Percentiles rank a stretch among this genome's conserved stretches.
Conservation (phyloP, 2,888 invertebrate genomes). For the Apotomis turbidana region DNA sequence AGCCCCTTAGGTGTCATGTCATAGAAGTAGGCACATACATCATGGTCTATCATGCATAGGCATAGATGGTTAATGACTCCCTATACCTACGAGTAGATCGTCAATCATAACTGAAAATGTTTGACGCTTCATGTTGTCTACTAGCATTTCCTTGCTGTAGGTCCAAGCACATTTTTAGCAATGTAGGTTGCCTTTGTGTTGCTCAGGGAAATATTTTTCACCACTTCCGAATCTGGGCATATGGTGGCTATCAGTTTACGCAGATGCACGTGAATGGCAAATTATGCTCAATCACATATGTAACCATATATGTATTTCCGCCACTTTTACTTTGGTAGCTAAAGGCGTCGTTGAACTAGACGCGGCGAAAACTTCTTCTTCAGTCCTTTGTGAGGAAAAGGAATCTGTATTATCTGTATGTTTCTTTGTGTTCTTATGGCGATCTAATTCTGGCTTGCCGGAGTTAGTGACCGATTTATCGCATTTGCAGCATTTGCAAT, state of each 20-base stretch:
- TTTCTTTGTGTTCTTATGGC: not conserved
- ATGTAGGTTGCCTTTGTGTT: constrained; percentile 44
- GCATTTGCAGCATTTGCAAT: not conserved
- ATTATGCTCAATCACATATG: constrained; percentile 31
- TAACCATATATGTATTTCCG: constrained; percentile 3
- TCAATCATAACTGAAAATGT: constrained; percentile 45
- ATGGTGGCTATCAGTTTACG: constrained; percentile 30
- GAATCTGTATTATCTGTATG: not conserved
- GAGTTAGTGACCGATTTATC: not conserved
- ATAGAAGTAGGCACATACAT: constrained; percentile 42
- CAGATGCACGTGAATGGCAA: constrained; percentile 28
- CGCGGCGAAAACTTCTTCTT: not conserved
- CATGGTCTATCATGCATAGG: constrained; percentile 38
- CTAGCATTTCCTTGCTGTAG: constrained; percentile 36
- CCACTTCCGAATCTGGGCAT: constrained; percentile 30
- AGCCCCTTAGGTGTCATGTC: constrained; percentile 45
- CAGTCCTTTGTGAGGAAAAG: not conserved
- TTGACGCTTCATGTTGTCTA: constrained; percentile 33
- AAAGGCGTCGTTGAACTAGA: not conserved
- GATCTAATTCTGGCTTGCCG: not conserved
- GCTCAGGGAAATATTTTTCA: constrained; percentile 26
- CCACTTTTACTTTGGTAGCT: not conserved
- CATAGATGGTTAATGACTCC: constrained; percentile 43
- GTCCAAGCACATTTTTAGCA: constrained; percentile 42
- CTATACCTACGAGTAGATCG: constrained; percentile 44